Base-by-base conservation (phyloP, 2,113 vertebrate genomes). In the Bostrychus sinensis region DNA sequence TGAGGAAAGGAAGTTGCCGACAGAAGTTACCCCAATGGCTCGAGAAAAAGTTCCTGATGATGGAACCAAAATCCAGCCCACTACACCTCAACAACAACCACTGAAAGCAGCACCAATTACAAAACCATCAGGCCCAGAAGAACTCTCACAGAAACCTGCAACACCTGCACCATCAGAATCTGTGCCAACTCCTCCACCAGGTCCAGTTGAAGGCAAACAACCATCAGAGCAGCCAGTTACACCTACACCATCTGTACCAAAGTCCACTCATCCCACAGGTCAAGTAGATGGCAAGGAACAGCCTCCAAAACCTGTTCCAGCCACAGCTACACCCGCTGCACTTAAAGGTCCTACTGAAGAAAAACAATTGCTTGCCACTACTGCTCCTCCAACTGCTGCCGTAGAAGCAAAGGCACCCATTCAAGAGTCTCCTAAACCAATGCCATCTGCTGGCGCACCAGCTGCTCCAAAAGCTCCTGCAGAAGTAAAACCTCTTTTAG, bases 101-200 rank as follows among this genome's bases (percentile, higher is more conserved):
- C 71, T 75, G 66, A 93, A 91, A 72, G 20, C 13, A 36, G 56
- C 13, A 11, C 25, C 58, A 8, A 14, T 78, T 66, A 14, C 80
- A 56, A 93, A 88, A 60, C 30, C 48, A 13, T 46, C 43, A 30
- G 48, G 26, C 14, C 5, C 4, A 4, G 37, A 39, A 51, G 48
- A n/a, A 68, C 26, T 60, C 11, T 66, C 69, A 22, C 66, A 92
- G 59, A 70, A 72, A 8, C 16, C 67, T 78, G 66, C 77, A 70
- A 92, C 91, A 72, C 12, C 12, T 32, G 62, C 10, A 7, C 23
- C 53, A n/a, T 13, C 70, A 56, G 66, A 76, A 64, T 12, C 80
- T 56, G 93, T 87, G 61, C 36, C 89, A 83, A 60, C 67, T 34
- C 90, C 88, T 73, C 62, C 3, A 41, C 14, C 56, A n/a, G 56